Percentiles rank a stretch among this genome's conserved stretches.
Conservation (phyloP, 2,113 vertebrate species). For the Ahaetulla prasina region DNA sequence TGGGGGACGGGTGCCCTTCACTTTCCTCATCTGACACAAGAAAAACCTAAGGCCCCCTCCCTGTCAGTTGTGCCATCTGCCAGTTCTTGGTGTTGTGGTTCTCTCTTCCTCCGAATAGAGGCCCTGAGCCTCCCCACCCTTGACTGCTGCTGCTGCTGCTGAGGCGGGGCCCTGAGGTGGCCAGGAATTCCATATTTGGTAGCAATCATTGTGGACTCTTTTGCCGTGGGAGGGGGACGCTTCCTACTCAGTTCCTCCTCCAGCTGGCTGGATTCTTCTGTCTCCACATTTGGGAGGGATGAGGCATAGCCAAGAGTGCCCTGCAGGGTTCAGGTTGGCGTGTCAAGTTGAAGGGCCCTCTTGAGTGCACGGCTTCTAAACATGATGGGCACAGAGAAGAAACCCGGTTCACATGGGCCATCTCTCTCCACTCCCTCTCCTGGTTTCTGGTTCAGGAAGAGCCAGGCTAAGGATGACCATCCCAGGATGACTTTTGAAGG, state of each 20-base stretch:
- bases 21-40: not conserved
- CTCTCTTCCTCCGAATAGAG: not conserved
- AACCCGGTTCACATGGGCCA: not conserved
- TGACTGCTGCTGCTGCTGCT: not conserved
- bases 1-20: not conserved
- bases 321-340: not conserved
- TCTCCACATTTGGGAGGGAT: not conserved
- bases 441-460: not conserved
- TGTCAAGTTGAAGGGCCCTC: not conserved
- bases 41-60: not conserved
- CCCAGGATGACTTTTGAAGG: not conserved
- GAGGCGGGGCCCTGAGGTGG: slow-evolving; percentile 38
- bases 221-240: slow-evolving; percentile 28
- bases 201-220: slow-evolving; percentile 57
- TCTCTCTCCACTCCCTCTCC: not conserved
- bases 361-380: not conserved
- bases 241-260: slow-evolving; percentile 10
- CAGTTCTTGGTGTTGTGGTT: not conserved
- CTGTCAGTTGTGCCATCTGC: not conserved
- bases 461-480: not conserved
- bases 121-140: too few relatives aligned
- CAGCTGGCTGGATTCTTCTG: not conserved
- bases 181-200: slow-evolving; percentile 64
- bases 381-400: not conserved
- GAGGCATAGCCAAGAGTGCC: too few relatives aligned